Evolutionary conservation across 2,797 vertebrate species (phyloP).

Genomic region (Phoeniculus purpureus): DNA sequence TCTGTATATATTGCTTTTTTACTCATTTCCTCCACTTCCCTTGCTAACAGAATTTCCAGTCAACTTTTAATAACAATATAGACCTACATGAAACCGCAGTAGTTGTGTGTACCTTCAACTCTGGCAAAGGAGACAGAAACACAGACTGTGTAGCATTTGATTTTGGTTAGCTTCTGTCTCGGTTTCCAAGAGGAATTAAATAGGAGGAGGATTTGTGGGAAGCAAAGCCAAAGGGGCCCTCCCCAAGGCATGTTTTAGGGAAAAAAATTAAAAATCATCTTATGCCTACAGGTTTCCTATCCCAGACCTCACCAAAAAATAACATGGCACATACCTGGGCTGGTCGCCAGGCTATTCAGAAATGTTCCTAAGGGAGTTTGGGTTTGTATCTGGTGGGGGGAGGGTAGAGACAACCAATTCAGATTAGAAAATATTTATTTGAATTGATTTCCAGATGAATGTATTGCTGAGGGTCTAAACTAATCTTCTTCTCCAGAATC

Average conservation of each 20-base stretch:
- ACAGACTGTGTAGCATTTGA: background rate
- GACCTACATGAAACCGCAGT: background rate
- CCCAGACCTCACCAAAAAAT: background rate
- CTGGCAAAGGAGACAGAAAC: background rate
- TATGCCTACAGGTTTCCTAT: background rate
- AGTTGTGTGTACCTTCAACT: background rate
- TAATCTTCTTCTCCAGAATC: conserved; percentile 26
- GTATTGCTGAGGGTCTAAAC: conserved; percentile 16
- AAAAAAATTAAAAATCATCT: background rate
- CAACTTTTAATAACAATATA: background rate
- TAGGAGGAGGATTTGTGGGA: background rate
- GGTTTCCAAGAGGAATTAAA: conserved; percentile 2
- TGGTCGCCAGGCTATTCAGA: background rate
- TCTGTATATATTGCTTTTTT: conserved; percentile 49
- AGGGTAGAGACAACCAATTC: rapidly evolving
- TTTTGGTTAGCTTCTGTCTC: background rate
- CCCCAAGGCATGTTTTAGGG: background rate
- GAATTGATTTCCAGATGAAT: conserved; percentile 22
- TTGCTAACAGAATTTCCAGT: conserved; percentile 54
- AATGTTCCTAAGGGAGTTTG: background rate
- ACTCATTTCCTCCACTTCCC: conserved; percentile 54
- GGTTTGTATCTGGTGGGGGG: background rate
- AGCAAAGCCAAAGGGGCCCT: background rate
- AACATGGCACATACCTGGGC: background rate
- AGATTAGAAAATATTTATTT: conserved; percentile 36